These are phyloP conservation scores for Melanerpes formicivorus DNA, from an alignment of 2,113 vertebrate species.

Conservation along the genomic window DNA sequence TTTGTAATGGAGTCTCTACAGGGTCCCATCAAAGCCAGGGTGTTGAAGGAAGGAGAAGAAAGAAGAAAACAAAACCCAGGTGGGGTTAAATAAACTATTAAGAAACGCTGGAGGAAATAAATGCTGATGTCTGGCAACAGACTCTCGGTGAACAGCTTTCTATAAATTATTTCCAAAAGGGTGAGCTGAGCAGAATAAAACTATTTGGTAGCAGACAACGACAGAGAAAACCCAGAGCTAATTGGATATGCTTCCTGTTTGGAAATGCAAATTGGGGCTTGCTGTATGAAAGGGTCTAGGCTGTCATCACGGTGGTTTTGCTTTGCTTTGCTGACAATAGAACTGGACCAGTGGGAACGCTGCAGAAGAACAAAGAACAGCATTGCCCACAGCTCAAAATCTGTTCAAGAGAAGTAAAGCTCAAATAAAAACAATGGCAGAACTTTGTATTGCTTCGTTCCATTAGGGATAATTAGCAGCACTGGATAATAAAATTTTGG, in stretches of 20 bases:
- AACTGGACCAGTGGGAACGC: neutral
- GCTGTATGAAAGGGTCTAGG: neutral
- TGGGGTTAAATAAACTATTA: neutral
- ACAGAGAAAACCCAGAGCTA: neutral
- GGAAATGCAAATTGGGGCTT: conserved; percentile 7
- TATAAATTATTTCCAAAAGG: neutral
- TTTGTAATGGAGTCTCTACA: neutral
- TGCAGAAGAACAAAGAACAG: neutral
- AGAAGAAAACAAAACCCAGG: neutral
- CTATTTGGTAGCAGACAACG: neutral
- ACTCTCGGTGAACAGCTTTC: neutral
- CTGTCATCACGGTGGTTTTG: neutral
- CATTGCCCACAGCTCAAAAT: conserved; percentile 57
- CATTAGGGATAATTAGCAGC: conserved; percentile 28
- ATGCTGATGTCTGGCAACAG: neutral
- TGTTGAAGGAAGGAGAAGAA: neutral
- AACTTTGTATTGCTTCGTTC: neutral
- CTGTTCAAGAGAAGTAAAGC: conserved; percentile 47
- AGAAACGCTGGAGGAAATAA: neutral
- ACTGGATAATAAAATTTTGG: conserved; percentile 40
- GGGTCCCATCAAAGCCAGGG: neutral
- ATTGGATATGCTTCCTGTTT: neutral
- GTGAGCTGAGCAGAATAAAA: neutral
- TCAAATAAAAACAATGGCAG: conserved; percentile 1
- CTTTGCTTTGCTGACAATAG: neutral